Conservation (phyloP, 2,113 vertebrate genomes). For the Probosciger aterrimus region DNA sequence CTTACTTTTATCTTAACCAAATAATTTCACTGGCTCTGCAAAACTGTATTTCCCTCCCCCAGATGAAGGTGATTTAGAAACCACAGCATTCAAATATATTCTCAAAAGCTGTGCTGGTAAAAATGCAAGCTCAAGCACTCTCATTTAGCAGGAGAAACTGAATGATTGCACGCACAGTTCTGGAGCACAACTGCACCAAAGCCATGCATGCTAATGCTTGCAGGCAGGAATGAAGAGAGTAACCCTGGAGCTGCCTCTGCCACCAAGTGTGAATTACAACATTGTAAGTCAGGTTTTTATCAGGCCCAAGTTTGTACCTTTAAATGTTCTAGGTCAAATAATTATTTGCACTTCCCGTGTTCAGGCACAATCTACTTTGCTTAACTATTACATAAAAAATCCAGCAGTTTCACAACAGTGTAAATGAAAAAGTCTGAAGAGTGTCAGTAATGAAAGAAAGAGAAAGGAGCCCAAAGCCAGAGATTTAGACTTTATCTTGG, state of each 20-base stretch:
- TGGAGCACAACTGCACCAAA: neutral
- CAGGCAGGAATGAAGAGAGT: neutral
- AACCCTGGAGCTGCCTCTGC: neutral
- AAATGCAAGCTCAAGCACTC: conserved; percentile 36
- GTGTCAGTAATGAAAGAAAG: neutral
- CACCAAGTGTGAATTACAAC: neutral
- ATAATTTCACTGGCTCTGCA: neutral
- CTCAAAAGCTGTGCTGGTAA: neutral
- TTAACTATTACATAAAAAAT: neutral
- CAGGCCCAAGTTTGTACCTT: neutral
- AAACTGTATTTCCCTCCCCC: neutral
- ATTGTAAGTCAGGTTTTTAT: neutral
- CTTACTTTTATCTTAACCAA: neutral
- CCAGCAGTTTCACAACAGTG: neutral
- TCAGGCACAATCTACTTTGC: neutral
- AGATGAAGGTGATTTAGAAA: conserved; percentile 2
- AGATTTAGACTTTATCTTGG: neutral
- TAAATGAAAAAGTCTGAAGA: neutral
- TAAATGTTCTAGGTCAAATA: neutral
- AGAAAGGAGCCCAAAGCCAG: neutral
- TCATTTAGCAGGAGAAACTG: neutral
- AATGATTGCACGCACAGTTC: neutral
- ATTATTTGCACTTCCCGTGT: neutral
- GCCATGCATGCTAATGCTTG: neutral
- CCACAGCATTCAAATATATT: neutral